Evolutionary conservation across 2,113 vertebrate genomes (phyloP), one percentile per base, ranked within the genome.

Genomic region (Plestiodon gilberti): DNA sequence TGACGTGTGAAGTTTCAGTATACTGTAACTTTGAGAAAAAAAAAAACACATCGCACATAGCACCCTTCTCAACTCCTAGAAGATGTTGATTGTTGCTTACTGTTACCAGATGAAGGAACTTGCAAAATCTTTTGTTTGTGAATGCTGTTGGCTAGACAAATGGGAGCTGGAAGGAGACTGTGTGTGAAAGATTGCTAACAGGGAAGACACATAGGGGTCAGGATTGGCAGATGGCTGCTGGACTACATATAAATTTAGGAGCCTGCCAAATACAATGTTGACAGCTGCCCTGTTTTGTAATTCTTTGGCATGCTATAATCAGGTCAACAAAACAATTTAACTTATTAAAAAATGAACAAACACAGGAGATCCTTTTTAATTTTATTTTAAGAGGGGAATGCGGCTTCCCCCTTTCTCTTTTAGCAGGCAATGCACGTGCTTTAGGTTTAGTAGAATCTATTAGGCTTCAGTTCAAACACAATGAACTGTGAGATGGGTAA

Each of bases 221-320:
- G 86, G n/a, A 33, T 55, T 84, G 23, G 65, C 80, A 83, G 70
- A 40, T 80, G 74, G 62, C 62, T 86, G 35, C 35, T 73, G 76
- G 70, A 59, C 85, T 91, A 85, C 77, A 83, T 52, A 67, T 84
- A 80, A 43, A 74, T 62, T 83, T 77, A 67, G 22, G 23, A n/a
- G 61, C 38, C 30, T 88, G 17, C 38, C 28, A 59, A 59, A 65
- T 77, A 73, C 64, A 73, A 85, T 81, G 69, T 83, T 81, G 52
- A 82, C 70, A 81, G 85, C 61, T 88, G 57, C 35, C 86, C 70
- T 88, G 65, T 81, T 25, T 77, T 73, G 33, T 80, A 62, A 78
- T 70, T 82, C 57, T 84, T 73, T 33, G 82, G 69, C 59, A 23
- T 52, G 20, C 79, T 71, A 70, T 82, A 78, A 70, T 55, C 20